These are phyloP conservation scores for Plagiodera versicolora DNA, from an alignment of 2,888 invertebrate species.

Conservation along the genomic window DNA sequence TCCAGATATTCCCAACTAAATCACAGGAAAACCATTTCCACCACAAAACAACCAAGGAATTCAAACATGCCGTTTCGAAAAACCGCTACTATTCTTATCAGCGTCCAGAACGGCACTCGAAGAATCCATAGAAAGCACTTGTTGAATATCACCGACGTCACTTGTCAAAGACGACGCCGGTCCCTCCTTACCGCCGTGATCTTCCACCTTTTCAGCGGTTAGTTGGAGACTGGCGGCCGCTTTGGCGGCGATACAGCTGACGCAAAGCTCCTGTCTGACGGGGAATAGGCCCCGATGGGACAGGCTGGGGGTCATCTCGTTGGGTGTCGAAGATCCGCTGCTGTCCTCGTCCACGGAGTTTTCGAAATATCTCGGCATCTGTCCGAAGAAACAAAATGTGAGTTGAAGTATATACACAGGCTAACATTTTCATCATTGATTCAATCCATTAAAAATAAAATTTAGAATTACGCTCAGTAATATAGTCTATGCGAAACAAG, in stretches of 20 bases:
- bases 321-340: conserved; percentile 66
- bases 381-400: conserved; percentile 19
- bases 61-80: conserved; percentile 13
- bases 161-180: conserved; percentile 19
- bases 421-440: no score
- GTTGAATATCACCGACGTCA: conserved; percentile 22
- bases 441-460: no score
- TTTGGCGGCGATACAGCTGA: conserved; percentile 49
- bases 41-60: not conserved
- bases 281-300: conserved; percentile 38
- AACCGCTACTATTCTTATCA: conserved; percentile 15
- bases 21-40: conserved; percentile 2
- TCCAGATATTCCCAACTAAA: not conserved
- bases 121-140: conserved; percentile 27
- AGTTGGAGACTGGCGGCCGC: conserved; percentile 31
- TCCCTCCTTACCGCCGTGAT: conserved; percentile 12
- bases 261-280: conserved; percentile 48
- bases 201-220: not conserved
- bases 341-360: conserved; percentile 60
- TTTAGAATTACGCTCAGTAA: no score
- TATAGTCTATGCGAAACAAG: no score
- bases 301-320: conserved; percentile 64
- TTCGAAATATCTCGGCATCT: conserved; percentile 49
- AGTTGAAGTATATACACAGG: no score
- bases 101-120: not conserved